Percentiles rank a stretch among this genome's conserved stretches.
These are phyloP conservation scores for Kuschelorhynchus macadamiae DNA, from an alignment of 2,888 invertebrate genomes.

Conservation along the genomic window DNA sequence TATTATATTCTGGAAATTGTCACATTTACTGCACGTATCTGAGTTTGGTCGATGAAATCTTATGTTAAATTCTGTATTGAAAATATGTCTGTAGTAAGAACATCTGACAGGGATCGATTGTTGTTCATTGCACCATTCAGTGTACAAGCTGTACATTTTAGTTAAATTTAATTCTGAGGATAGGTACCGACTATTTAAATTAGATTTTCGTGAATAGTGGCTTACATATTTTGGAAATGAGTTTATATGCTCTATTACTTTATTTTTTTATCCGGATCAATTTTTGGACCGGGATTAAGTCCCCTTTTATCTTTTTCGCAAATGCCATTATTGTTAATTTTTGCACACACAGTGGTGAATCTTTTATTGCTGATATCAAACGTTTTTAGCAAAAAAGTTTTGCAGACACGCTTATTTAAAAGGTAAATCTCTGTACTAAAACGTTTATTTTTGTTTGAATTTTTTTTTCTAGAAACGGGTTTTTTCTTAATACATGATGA, in stretches of 20 bases:
- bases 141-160: conserved; percentile 10
- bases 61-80: conserved; percentile 14
- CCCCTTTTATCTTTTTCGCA: conserved; percentile 15
- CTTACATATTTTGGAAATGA: conserved; percentile 5
- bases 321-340: conserved; percentile 3
- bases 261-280: conserved; percentile 8
- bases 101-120: conserved; percentile 13
- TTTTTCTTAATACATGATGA: neutral
- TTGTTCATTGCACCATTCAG: conserved; percentile 15
- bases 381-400: conserved; percentile 16
- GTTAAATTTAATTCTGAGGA: neutral
- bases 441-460: neutral
- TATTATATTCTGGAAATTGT: conserved; percentile 18
- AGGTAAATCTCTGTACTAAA: neutral
- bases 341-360: conserved; percentile 21
- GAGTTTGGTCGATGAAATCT: conserved; percentile 33
- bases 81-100: conserved; percentile 24
- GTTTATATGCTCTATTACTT: conserved; percentile 13
- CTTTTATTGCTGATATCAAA: conserved; percentile 19
- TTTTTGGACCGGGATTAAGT: conserved; percentile 6
- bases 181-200: conserved; percentile 13
- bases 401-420: conserved; percentile 17
- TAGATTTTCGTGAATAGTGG: conserved; percentile 19
- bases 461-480: neutral
- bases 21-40: conserved; percentile 10